Conservation (phyloP, 2,113 vertebrate species). For the Poicephalus gulielmi region DNA sequence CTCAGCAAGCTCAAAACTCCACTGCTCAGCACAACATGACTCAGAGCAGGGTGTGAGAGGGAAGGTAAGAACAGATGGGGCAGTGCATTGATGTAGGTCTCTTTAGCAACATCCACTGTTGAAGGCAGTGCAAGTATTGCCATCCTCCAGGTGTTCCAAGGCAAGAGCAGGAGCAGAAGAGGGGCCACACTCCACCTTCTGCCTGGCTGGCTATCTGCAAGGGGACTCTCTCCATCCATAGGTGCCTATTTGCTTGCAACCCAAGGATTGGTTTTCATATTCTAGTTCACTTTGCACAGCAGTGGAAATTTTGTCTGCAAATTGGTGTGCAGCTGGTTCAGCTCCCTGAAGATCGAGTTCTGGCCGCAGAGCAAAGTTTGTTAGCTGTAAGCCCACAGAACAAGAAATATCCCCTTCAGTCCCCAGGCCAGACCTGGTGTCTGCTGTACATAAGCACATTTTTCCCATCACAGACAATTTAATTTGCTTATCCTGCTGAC, state of each 20-base stretch:
- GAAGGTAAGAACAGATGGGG: neutral
- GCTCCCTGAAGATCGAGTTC: accelerated
- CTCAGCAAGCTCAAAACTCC: neutral
- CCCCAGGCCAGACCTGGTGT: neutral
- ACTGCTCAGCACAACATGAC: neutral
- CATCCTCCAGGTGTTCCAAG: neutral
- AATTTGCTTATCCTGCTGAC: neutral
- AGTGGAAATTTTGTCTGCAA: neutral
- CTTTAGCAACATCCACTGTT: neutral
- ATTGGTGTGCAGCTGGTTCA: neutral
- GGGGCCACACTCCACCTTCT: neutral
- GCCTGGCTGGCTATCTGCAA: neutral
- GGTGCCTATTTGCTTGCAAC: accelerated
- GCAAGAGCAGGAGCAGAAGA: neutral
- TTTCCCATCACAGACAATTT: neutral
- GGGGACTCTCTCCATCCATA: neutral
- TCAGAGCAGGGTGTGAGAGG: neutral
- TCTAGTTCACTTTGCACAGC: neutral
- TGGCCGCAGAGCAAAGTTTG: neutral
- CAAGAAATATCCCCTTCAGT: neutral
- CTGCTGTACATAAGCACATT: neutral
- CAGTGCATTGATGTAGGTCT: neutral
- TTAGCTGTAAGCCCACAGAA: neutral
- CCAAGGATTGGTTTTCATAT: neutral
- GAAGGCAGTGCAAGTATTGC: neutral